Base-by-base conservation (phyloP, 2,113 vertebrate genomes). In the Synchiropus splendidus region DNA sequence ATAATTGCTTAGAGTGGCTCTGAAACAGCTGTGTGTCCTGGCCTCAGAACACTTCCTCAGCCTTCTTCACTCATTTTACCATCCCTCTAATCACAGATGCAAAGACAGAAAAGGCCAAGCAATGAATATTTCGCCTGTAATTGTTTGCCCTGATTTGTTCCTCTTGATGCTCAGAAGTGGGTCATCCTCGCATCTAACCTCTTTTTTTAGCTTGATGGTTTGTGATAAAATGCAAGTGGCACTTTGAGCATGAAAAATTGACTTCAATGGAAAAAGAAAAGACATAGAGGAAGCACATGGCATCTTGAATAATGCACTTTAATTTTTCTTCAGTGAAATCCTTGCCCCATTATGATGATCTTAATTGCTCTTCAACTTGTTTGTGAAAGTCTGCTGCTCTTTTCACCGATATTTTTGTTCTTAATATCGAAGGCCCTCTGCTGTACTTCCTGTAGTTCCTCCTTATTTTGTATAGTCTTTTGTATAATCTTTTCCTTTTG, bases 1-100 rank as follows among this genome's bases (percentile, higher is more conserved):
- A 67, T 62, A 75, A 77, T 73, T 68, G 61, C 36, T 56, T 46
- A 54, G 34, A 65, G 48, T 60, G 18, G n/a, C 48, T 54, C 51
- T 71, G 51, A 64, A 82, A 76, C 79, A 82, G 75, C 77, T 83
- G 72, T 77, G 60, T 54, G 42, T 36, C 31, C 60, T 41, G 37
- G 51, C 58, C 53, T 53, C 36, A 9, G 31, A 64, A 48, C 53
- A 47, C 55, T 51, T 68, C 68, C 61, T 60, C 37, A 49, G 49
- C 59, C 55, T 40, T 49, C 49, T 62, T 58, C 61, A 41, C 32
- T 61, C 45, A 50, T 68, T 67, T 74, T 51, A 64, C 45, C 45
- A 10, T 48, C 45, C 51, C 36, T 30, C 47, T 67, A 73, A 71
- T 78, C 64, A 71, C 50, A 72, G 61, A 16, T 15, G 13, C 36